These are phyloP conservation scores for Ischnus inquisitorius DNA, from an alignment of 2,888 invertebrate species.

Conservation along the genomic window DNA sequence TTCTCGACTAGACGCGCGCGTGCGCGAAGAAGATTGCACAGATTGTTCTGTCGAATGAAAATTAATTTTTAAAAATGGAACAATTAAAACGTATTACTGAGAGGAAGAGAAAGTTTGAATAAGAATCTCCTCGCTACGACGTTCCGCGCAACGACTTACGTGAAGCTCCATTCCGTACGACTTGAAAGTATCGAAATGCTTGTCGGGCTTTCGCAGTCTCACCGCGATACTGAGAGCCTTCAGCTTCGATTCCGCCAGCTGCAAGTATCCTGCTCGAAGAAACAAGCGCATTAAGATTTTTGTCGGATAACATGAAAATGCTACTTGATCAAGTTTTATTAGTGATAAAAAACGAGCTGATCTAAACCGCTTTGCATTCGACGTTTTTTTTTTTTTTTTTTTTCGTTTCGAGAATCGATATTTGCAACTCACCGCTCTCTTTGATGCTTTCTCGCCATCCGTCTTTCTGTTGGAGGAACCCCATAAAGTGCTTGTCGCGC, in stretches of 20 bases:
- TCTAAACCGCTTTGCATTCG: no score
- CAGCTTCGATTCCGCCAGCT: conserved; percentile 92
- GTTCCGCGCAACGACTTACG: conserved; percentile 85
- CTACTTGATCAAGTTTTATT: no score
- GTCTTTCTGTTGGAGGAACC: conserved; percentile 92
- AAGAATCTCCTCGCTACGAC: neutral
- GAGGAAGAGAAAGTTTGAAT: conserved; percentile 72
- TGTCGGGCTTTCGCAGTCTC: conserved; percentile 90
- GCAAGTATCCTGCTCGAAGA: conserved; percentile 88
- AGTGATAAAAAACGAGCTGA: no score
- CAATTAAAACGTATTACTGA: no score
- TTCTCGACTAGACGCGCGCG: conserved; percentile 91
- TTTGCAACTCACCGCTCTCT: conserved; percentile 88
- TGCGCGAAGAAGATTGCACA: conserved; percentile 84
- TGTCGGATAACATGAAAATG: no score
- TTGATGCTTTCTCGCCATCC: conserved; percentile 93
- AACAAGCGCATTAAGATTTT: neutral
- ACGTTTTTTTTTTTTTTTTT: conserved; percentile 23
- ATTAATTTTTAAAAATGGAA: no score
- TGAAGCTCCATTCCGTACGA: conserved; percentile 92
- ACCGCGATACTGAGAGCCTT: conserved; percentile 92
- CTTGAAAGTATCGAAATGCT: conserved; percentile 91
- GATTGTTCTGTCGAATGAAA: conserved; percentile 81
- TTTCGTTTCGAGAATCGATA: conserved; percentile 17
- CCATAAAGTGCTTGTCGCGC: conserved; percentile 91